Evolutionary conservation across 2,888 invertebrate genomes (phyloP).

Genomic region (Alsophila aescularia): DNA sequence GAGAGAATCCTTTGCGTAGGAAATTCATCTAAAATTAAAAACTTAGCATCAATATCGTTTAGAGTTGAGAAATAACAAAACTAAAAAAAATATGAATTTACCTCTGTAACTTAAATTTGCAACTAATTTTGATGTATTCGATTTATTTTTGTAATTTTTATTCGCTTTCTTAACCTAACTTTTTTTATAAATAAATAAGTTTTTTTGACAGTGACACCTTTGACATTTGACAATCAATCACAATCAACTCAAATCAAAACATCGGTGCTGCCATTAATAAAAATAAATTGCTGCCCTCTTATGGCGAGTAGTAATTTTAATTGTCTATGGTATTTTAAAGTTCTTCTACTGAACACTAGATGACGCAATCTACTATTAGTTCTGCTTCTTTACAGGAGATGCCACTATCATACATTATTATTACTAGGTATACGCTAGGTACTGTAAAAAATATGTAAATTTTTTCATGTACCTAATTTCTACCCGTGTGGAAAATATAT

Average conservation of each 20-base stretch:
- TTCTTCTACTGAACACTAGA: constrained; percentile 9
- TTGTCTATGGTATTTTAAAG: background rate
- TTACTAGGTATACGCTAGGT: too few species aligned
- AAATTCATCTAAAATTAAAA: constrained; percentile 72
- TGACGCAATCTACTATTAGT: background rate
- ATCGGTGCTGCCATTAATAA: constrained; percentile 9
- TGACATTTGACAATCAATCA: too few species aligned
- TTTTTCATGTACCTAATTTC: too few species aligned
- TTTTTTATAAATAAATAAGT: constrained; percentile 4
- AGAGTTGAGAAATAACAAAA: background rate
- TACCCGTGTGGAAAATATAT: too few species aligned
- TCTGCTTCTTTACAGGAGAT: background rate
- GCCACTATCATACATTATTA: background rate
- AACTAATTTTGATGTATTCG: background rate
- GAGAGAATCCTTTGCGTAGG: constrained; percentile 65
- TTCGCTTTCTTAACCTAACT: constrained; percentile 37
- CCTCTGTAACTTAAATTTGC: background rate
- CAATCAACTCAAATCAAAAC: too few species aligned
- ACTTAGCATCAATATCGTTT: background rate
- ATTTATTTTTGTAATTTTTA: background rate
- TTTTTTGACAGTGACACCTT: background rate
- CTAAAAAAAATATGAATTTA: background rate
- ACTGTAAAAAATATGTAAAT: too few species aligned
- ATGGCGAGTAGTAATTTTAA: constrained; percentile 6
- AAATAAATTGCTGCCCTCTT: constrained; percentile 14